Base-by-base conservation (phyloP, 1,140 invertebrate species). In the Streblospio benedicti region DNA sequence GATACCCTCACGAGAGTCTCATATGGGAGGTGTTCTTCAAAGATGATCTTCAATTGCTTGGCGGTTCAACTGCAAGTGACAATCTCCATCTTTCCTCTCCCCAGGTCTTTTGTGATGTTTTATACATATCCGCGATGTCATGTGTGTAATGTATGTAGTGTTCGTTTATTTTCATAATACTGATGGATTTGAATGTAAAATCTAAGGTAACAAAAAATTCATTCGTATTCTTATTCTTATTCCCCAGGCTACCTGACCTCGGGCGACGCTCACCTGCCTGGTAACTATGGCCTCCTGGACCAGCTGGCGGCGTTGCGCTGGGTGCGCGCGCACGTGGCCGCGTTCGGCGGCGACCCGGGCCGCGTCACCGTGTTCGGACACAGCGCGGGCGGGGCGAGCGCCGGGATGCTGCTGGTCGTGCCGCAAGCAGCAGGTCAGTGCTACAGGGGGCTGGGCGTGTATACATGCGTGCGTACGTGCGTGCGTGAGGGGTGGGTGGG, bases 261-360 rank as follows among this genome's bases (percentile, higher is more conserved):
- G 1, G 89, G 83, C 0, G 91, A 94, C 77, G 85, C 89, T 62
- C 88, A 90, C 71, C 92, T 90, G 16, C 90, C 91, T 0, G 85
- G 85, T 0, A 86, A 86, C 71, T 78, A 76, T 33, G 85, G 85
- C 0, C 64, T 87, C 2, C 84, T 84, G 70, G 86, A 87, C 73
- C 84, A 85, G 69, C 76, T 71, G 31, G 64, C 81, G 60, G 83
- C 83, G 12, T 60, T 85, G 1, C 80, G 67, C 73, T 85, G 84
- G 84, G 74, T 85, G 5, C 75, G 72, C 20, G 59, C 74, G 20
- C 75, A 79, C 59, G 74, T 77, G 51, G 60, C 27, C 4, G 44
- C 16, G 9, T 72, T 75, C 59, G 67, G 68, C 9, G 73, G 73
- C 31, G 64, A 75, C 58, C 63, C 65, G 3, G 51, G 63, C 6